These are phyloP conservation scores for Peromyscus aztecus DNA, from an alignment of 2,797 vertebrate species.

Conservation along the genomic window DNA sequence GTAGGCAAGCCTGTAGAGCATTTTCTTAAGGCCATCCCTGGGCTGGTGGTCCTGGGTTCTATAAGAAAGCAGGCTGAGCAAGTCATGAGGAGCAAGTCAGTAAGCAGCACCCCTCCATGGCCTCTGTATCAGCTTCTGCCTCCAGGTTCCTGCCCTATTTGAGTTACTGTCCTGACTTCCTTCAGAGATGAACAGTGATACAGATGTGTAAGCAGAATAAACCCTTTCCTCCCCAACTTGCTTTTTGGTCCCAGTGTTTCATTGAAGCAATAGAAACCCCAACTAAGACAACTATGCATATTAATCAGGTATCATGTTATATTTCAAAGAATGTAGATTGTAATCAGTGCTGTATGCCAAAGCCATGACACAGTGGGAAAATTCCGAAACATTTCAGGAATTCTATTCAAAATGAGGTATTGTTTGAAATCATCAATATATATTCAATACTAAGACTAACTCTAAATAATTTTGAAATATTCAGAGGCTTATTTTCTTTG, in stretches of 20 bases:
- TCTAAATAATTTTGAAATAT: constrained; percentile 80
- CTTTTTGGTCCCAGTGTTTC: background rate
- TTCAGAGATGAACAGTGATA: background rate
- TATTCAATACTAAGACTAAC: constrained; percentile 38
- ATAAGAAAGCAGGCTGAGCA: background rate
- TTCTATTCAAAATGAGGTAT: background rate
- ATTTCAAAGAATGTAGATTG: background rate
- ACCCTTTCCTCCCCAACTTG: background rate
- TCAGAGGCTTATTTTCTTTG: constrained; percentile 76
- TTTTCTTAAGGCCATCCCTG: background rate
- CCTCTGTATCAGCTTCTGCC: background rate
- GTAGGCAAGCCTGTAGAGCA: background rate
- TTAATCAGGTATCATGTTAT: background rate
- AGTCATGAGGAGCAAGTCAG: background rate
- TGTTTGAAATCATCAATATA: constrained; percentile 54
- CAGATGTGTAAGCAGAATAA: background rate
- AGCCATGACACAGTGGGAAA: background rate
- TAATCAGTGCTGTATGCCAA: background rate
- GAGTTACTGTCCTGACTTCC: background rate
- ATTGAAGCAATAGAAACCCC: background rate
- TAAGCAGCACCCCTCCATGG: background rate
- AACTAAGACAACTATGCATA: background rate
- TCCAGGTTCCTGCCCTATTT: background rate
- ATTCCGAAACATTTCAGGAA: background rate
- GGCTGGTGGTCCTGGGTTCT: background rate